Evolutionary conservation across 2,797 vertebrate genomes (phyloP).

Genomic region (Helostoma temminkii): DNA sequence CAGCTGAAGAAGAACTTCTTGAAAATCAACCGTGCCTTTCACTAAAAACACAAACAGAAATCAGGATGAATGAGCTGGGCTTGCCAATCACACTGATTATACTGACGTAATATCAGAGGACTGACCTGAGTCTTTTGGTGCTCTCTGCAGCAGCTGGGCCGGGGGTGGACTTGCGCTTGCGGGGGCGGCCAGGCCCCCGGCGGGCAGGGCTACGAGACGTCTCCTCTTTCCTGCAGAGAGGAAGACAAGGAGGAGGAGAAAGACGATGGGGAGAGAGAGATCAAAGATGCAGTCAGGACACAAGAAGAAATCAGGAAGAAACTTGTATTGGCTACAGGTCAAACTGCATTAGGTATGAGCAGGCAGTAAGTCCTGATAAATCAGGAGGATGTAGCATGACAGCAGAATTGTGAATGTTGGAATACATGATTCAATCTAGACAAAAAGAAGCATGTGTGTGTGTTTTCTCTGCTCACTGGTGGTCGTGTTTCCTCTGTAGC

Average conservation of each 20-base stretch:
- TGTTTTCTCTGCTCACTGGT: conserved; percentile 86
- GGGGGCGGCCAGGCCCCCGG: conserved; percentile 91
- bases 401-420: conserved; percentile 51
- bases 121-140: conserved; percentile 91
- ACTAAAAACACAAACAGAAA: conserved; percentile 80
- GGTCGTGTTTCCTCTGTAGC: conserved; percentile 94
- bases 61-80: conserved; percentile 76
- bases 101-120: conserved; percentile 64
- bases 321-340: conserved; percentile 66
- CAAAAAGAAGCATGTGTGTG: conserved; percentile 58
- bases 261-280: conserved; percentile 39
- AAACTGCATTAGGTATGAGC: conserved; percentile 69
- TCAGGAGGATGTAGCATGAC: conserved; percentile 60
- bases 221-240: conserved; percentile 89
- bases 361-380: conserved; percentile 57
- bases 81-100: conserved; percentile 80
- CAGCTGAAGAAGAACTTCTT: conserved; percentile 80
- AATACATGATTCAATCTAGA: conserved; percentile 58
- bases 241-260: conserved; percentile 30
- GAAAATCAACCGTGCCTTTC: conserved; percentile 81
- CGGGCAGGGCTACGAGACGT: conserved; percentile 91
- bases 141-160: conserved; percentile 75
- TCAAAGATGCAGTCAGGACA: conserved; percentile 58
- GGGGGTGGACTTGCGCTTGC: conserved; percentile 89
- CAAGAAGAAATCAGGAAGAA: conserved; percentile 55